phyloP scores from a whole-genome alignment of 2,888 invertebrate genomes.

The Sinohyriopsis cumingii region DNA sequence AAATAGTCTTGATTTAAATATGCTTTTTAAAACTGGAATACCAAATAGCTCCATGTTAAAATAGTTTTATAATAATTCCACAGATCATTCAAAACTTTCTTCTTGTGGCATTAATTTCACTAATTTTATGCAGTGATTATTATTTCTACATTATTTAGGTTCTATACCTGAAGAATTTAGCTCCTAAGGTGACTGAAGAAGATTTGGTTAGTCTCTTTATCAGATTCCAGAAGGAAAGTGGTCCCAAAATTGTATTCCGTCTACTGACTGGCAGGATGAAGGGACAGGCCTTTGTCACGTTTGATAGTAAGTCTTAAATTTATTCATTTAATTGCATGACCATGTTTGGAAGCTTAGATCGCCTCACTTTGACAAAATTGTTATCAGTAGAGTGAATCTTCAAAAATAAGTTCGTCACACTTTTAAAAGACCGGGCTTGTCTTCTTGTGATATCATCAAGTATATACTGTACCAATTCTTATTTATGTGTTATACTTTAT shows the following conservation, averaged over 20 bases:
- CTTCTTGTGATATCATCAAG: no score
- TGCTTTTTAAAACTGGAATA: no score
- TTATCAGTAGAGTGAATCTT: no score
- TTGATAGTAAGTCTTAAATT: constrained; percentile 48
- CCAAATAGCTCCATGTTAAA: no score
- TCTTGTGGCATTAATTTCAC: background rate
- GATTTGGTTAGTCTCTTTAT: constrained; percentile 63
- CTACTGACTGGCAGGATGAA: constrained; percentile 65
- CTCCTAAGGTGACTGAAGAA: constrained; percentile 51
- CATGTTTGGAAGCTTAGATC: background rate
- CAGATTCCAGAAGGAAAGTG: constrained; percentile 45
- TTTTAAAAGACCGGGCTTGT: no score
- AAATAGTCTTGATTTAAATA: no score
- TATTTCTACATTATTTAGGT: constrained; percentile 42
- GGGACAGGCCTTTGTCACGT: constrained; percentile 69
- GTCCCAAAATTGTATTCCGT: constrained; percentile 44
- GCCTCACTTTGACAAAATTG: background rate
- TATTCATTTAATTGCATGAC: no score
- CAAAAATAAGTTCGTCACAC: no score
- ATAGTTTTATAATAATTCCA: no score
- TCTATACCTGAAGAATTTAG: constrained; percentile 66
- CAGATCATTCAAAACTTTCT: background rate
- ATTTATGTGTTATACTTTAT: no score
- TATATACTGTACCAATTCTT: no score
- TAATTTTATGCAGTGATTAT: background rate